Percentiles rank a stretch among this genome's conserved stretches.
phyloP scores from a whole-genome alignment of 2,797 vertebrate genomes.

The Mus minutoides region DNA sequence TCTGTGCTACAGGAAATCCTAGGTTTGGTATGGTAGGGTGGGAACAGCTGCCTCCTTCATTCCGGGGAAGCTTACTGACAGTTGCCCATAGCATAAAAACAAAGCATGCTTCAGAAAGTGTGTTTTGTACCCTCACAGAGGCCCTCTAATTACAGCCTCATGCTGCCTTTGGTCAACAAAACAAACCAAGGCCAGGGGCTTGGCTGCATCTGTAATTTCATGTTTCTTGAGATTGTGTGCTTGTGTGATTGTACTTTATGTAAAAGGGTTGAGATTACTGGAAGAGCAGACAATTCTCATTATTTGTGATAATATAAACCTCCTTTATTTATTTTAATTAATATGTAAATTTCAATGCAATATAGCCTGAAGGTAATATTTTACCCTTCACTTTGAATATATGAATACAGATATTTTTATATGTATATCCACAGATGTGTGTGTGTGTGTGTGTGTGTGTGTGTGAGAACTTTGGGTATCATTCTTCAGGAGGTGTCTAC shows the following conservation, averaged over 20 bases:
- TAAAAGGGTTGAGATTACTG: not conserved
- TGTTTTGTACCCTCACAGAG: not conserved
- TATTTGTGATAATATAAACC: not conserved
- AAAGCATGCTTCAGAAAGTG: conserved; percentile 25
- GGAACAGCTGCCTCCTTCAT: not conserved
- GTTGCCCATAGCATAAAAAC: conserved; percentile 26
- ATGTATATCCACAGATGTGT: not conserved
- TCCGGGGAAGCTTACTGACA: conserved; percentile 8
- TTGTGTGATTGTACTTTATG: not conserved
- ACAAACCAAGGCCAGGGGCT: not conserved
- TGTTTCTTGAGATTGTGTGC: conserved; percentile 13
- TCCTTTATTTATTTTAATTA: conserved; percentile 6
- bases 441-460: not conserved
- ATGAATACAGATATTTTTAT: not conserved
- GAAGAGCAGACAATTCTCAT: not conserved
- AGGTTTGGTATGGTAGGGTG: conserved; percentile 2
- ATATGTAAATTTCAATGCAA: not conserved
- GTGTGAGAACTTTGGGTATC: not conserved
- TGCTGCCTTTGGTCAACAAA: not conserved
- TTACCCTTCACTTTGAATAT: conserved; percentile 27
- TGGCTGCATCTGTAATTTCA: not conserved
- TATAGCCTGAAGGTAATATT: not conserved
- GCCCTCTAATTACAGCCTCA: not conserved
- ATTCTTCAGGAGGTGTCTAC: not conserved
- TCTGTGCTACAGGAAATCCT: conserved; percentile 26